These are phyloP conservation scores for Chrosomus eos DNA, from an alignment of 2,797 vertebrate species.

Conservation along the genomic window DNA sequence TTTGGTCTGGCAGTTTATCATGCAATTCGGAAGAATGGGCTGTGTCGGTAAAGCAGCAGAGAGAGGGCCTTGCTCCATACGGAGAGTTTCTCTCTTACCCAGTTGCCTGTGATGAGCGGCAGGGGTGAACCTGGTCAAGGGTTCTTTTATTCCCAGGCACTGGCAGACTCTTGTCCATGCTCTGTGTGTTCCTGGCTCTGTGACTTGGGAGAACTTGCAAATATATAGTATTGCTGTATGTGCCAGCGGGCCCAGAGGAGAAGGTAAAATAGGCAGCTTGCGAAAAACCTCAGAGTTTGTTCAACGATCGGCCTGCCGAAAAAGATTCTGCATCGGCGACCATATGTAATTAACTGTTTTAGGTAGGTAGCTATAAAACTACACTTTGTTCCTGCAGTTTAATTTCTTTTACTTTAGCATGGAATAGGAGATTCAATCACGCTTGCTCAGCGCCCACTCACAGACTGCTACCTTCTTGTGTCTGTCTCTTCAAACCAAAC, in stretches of 20 bases:
- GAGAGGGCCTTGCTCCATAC: constrained; percentile 59
- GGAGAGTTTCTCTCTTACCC: constrained; percentile 15
- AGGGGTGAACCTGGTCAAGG: constrained; percentile 64
- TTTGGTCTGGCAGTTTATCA: constrained; percentile 64
- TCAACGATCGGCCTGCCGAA: constrained; percentile 72
- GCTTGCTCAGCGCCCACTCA: constrained; percentile 62
- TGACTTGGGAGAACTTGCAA: constrained; percentile 61
- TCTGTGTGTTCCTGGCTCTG: constrained; percentile 5
- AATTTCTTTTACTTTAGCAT: constrained; percentile 67
- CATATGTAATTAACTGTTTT: constrained; percentile 80
- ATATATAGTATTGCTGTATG: constrained; percentile 59
- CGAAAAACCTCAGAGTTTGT: constrained; percentile 77
- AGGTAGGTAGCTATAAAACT: constrained; percentile 79
- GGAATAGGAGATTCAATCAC: constrained; percentile 66
- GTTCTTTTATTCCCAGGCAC: constrained; percentile 64
- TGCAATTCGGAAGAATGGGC: constrained; percentile 31
- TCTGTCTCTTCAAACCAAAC: constrained; percentile 66
- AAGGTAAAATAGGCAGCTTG: constrained; percentile 78
- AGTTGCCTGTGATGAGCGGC: constrained; percentile 17
- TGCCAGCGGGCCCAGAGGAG: constrained; percentile 68
- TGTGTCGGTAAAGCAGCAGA: constrained; percentile 41
- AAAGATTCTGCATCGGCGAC: constrained; percentile 76
- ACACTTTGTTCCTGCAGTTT: constrained; percentile 71
- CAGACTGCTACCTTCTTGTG: constrained; percentile 58
- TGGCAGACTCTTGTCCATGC: constrained; percentile 54